Evolutionary conservation across 2,113 vertebrate species (phyloP), one percentile per base, ranked within the genome.

Genomic region (Lontra canadensis): DNA sequence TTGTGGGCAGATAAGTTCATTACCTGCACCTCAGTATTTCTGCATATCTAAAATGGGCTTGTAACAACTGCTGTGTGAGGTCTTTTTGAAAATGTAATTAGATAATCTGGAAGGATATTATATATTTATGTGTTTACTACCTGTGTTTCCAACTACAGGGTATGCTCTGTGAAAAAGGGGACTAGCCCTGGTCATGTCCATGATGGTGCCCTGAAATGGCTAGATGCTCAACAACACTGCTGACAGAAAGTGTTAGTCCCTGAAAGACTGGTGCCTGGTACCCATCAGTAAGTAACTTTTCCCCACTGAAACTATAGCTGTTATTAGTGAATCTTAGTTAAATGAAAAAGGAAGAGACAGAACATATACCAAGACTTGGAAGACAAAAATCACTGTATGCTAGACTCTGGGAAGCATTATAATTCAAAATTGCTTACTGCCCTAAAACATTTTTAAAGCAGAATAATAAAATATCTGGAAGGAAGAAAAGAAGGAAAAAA

Each of bases 361-460:
- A 81, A 95, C 89, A 94, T 29, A 31, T 29, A 31, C 11, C 63
- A 42, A 57, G 3, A 15, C 52, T 74, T n/a, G 55, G 36, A 84
- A 73, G n/a, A 90, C 2, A 88, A 76, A 88, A 84, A 52, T 12
- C 52, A 29, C 10, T n/a, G 23, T 81, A 63, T 67, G 34, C 55
- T 92, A 39, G 36, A 85, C 7, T 80, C 74, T 74, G 18, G 79
- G 89, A 29, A 95, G 25, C 20, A 85, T 92, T 39, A 13, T 63
- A n/a, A 29, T n/a, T 88, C 57, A 79, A 61, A 86, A 59, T 36
- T 39, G 81, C 15, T 31, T 31, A 78, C 11, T 25, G 12, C 81
- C 80, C 20, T 78, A 67, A 85, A 91, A 89, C 89, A 31, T 79
- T 97, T 80, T 59, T 69, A 91, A 93, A 71, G 7, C 13, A 97